Evolutionary conservation across 2,113 vertebrate species (phyloP).

Genomic region (Vanacampus margaritifer): DNA sequence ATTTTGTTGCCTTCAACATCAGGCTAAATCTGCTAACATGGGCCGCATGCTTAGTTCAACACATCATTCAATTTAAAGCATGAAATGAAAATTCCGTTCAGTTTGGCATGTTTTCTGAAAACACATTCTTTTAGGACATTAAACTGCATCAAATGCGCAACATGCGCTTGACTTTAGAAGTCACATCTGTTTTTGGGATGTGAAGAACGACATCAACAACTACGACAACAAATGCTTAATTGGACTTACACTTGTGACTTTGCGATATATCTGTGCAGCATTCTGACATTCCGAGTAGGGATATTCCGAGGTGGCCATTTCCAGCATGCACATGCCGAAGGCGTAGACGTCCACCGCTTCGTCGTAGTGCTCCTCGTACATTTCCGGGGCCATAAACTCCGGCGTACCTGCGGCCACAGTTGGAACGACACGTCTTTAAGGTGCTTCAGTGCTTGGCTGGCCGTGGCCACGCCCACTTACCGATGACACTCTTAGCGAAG

Average conservation of each 20-base stretch:
- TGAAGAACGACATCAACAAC: no score
- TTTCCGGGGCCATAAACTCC: slow-evolving; percentile 82
- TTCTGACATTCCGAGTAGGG: slow-evolving; percentile 74
- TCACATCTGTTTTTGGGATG: no score
- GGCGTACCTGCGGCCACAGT: slow-evolving; percentile 67
- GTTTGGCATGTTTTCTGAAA: no score
- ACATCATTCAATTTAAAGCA: no score
- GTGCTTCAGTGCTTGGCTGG: background rate
- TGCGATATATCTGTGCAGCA: slow-evolving; percentile 77
- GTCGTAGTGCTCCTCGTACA: slow-evolving; percentile 95
- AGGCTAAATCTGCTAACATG: no score
- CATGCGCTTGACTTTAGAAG: no score
- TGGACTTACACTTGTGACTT: slow-evolving; percentile 91
- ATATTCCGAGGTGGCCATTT: slow-evolving; percentile 86
- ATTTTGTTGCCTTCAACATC: no score
- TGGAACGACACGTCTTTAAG: background rate
- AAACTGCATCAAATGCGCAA: no score
- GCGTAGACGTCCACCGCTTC: slow-evolving; percentile 93
- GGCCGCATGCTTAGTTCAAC: no score
- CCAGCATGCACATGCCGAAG: slow-evolving; percentile 96
- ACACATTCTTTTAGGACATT: no score
- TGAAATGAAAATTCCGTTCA: no score
- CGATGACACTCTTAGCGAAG: slow-evolving; percentile 91
- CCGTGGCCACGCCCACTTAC: slow-evolving; percentile 63
- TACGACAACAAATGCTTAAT: no score